A percentile compares a stretch with the other conserved stretches of the same genome.
Conservation (phyloP, 2,113 vertebrate genomes). For the Ancistrus triradiatus region DNA sequence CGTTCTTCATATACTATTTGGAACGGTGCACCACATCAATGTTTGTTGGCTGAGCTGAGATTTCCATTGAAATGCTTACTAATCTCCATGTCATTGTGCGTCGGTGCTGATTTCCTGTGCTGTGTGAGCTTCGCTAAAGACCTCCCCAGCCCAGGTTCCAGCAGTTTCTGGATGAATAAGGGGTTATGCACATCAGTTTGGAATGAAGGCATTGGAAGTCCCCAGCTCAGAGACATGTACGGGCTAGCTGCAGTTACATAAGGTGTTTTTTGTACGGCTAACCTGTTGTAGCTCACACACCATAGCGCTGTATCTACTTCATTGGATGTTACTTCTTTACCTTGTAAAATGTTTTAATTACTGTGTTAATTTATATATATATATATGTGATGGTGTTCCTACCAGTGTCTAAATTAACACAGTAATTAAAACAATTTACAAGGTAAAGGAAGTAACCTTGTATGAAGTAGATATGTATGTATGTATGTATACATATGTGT, state of each 20-base stretch:
- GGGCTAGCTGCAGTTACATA: constrained; percentile 55
- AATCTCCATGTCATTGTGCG: constrained; percentile 63
- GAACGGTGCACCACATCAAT: not conserved
- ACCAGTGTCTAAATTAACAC: too few species aligned
- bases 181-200: too few species aligned
- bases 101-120: constrained; percentile 59
- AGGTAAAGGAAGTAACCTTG: too few species aligned
- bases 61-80: constrained; percentile 57
- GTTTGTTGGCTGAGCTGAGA: not conserved
- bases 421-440: too few species aligned
- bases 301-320: constrained; percentile 22
- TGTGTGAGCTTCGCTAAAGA: constrained; percentile 56
- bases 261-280: constrained; percentile 36
- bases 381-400: too few species aligned
- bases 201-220: too few species aligned
- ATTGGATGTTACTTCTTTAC: not conserved
- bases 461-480: too few species aligned
- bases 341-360: too few species aligned
- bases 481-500: too few species aligned
- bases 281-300: constrained; percentile 55
- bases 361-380: too few species aligned
- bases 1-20: too few species aligned
- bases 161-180: too few species aligned
- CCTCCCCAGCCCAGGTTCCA: constrained; percentile 35
- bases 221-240: constrained; percentile 53